Evolutionary conservation across 2,888 invertebrate genomes (phyloP), one percentile per base, ranked within the genome.

Genomic region (Leptogaster cylindrica): DNA sequence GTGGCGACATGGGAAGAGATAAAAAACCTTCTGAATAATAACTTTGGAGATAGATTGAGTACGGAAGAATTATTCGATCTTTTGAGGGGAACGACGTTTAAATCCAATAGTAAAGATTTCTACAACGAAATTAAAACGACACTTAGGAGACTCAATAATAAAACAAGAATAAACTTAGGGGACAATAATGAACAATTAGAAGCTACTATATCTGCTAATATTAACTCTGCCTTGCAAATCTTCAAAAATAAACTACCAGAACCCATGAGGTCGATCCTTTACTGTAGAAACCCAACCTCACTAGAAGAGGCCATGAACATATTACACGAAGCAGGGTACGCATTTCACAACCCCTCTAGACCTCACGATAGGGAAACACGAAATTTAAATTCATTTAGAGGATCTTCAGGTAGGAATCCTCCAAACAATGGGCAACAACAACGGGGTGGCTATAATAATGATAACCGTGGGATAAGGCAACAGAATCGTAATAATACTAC

Each of bases 161-260:
- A 55, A 46, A 58, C 46, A 23, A 58, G 33, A 20, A 44, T 52
- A 66, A 55, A 18, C 1, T 48, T 46, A 14, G 46, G 36, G 4
- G n/a, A 46, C 20, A 28, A 48, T 6, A 8, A 2, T 23, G 61
- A 10, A 14, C 23, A 12, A 31, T 10, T 55, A 25, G 48, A 50
- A 36, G n/a, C 3, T 7, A 58, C 48, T 7, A 61, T 48, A 25
- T 14, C 28, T 5, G 18, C 41, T 5, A 67, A 67, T 12, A 67
- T 48, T 36, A 46, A 61, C 25, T 67, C 67, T n/a, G 67, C 39
- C 5, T 33, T 61, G 7, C 14, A 48, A 10, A 58, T 51, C 27
- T 36, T 23, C 7, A 67, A 67, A 31, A 23, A 63, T n/a, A 65
- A 68, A 20, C 18, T 27, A 2, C 66, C 66, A 48, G 58, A 66